Conservation (phyloP, 2,113 vertebrate species). For the Coryphaenoides rupestris region DNA sequence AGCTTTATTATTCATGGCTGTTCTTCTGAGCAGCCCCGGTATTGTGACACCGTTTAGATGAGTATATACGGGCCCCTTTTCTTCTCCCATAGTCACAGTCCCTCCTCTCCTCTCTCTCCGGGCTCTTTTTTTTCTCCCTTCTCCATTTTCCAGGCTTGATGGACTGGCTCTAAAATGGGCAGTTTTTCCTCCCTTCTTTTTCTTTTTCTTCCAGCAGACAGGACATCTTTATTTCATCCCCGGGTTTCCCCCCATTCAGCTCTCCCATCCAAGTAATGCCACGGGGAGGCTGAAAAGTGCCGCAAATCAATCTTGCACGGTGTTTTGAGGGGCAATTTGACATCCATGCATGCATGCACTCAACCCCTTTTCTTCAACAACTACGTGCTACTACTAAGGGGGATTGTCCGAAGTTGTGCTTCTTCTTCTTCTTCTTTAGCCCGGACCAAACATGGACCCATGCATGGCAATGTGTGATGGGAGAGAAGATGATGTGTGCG, state of each 20-base stretch:
- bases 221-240: conserved; percentile 96
- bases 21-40: conserved; percentile 85
- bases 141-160: conserved; percentile 84
- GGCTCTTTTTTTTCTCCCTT: conserved; percentile 76
- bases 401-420: conserved; percentile 77
- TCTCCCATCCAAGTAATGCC: conserved; percentile 82
- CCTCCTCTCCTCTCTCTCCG: too few relatives aligned
- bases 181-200: conserved; percentile 78
- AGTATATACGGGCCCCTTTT: conserved; percentile 79
- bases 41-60: conserved; percentile 87
- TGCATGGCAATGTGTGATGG: conserved; percentile 66
- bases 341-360: conserved; percentile 84
- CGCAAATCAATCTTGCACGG: conserved; percentile 94
- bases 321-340: conserved; percentile 90
- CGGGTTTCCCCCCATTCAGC: conserved; percentile 84
- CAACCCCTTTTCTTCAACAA: conserved; percentile 72
- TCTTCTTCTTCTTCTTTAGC: too few relatives aligned
- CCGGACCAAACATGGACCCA: conserved; percentile 54
- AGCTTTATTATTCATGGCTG: conserved; percentile 98
- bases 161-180: conserved; percentile 87
- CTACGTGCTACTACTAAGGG: too few relatives aligned
- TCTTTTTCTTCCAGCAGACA: conserved; percentile 78
- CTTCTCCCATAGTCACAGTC: conserved; percentile 80
- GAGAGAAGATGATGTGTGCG: conserved; percentile 68
- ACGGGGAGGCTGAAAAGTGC: conserved; percentile 84